Base-by-base conservation (phyloP, 2,888 invertebrate genomes). In the Drosophila prostipennis region DNA sequence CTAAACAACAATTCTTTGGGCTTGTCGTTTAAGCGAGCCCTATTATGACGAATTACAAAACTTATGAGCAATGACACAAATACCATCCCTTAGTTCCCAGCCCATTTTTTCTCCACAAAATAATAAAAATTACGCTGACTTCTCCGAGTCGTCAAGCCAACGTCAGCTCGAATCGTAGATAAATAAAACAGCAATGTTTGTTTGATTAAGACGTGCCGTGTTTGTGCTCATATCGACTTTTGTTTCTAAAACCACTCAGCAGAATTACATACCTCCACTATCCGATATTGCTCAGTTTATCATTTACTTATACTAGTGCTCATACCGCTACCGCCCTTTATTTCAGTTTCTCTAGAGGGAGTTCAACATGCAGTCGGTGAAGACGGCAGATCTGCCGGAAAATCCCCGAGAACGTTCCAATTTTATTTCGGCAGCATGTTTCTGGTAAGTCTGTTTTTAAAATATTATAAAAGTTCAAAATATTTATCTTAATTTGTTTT, bases 341-440 rank as follows among this genome's bases (percentile, higher is more conserved):
- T 8, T 39, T 16, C 37, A 71, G 55, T 58, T 63, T 34, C 43
- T 40, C 36, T 43, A 71, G 37, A 29, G 42, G 64, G 6, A n/a
- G 26, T 57, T 46, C 19, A 69, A 40, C 58, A 91, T 92, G 91
- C 92, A 91, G 76, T 91, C 92, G 19, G 69, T 90, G 32, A 93
- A 92, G 89, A 89, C 90, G 56, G 89, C 89, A 34, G 91, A 91
- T 63, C 91, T 92, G 76, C 92, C 93, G 46, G 91, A 92, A 68
- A 94, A 95, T 92, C 95, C 95, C 0, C 91, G 93, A 48, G 93
- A 93, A 75, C 91, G 90, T 43, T 93, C 94, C 7, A 94, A 93
- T 86, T 78, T 93, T 3, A 80, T 96, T n/a, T 95, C 95, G 2
- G 93, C 95, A 63, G 90, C 95, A 53, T 91, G 94, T 36, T 95